Percentiles rank a stretch among this genome's conserved stretches.
Evolutionary conservation across 2,888 invertebrate genomes (phyloP).

Genomic region (Mimumesa dahlbomi): DNA sequence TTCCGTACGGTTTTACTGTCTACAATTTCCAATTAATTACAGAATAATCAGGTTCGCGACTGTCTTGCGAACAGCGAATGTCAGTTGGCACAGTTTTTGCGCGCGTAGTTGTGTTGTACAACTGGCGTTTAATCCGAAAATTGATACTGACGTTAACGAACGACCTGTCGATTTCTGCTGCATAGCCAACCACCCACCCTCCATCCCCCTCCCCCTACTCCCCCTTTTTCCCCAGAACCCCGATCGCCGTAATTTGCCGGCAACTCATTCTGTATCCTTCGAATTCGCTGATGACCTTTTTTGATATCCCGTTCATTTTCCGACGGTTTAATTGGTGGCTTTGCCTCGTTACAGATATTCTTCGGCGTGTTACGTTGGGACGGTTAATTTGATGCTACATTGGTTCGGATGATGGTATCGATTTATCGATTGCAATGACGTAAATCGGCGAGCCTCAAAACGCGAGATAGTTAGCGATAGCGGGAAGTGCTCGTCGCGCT

Average conservation of each 20-base stretch:
- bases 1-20: too few relatives aligned
- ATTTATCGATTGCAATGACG: too few relatives aligned
- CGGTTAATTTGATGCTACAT: constrained; percentile 14
- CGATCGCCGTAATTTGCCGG: constrained; percentile 25
- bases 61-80: constrained; percentile 12
- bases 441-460: too few relatives aligned
- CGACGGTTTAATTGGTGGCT: constrained; percentile 37
- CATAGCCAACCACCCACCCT: constrained; percentile 6
- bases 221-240: neutral
- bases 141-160: constrained; percentile 61
- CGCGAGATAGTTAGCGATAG: too few relatives aligned
- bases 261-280: constrained; percentile 29
- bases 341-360: neutral
- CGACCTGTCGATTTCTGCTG: constrained; percentile 56
- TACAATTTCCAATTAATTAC: constrained; percentile 34
- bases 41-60: constrained; percentile 27
- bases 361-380: neutral
- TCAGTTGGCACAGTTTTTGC: constrained; percentile 40
- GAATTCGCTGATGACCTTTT: constrained; percentile 33
- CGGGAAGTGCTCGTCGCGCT: too few relatives aligned
- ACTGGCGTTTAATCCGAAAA: constrained; percentile 58
- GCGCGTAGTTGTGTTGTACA: constrained; percentile 25
- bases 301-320: constrained; percentile 25
- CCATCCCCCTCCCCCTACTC: too few relatives aligned
- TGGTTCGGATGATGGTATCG: neutral